Percentiles rank a stretch among this genome's conserved stretches.
phyloP scores from a whole-genome alignment of 2,113 vertebrate genomes.

The Dolichallabes microphthalmus region DNA sequence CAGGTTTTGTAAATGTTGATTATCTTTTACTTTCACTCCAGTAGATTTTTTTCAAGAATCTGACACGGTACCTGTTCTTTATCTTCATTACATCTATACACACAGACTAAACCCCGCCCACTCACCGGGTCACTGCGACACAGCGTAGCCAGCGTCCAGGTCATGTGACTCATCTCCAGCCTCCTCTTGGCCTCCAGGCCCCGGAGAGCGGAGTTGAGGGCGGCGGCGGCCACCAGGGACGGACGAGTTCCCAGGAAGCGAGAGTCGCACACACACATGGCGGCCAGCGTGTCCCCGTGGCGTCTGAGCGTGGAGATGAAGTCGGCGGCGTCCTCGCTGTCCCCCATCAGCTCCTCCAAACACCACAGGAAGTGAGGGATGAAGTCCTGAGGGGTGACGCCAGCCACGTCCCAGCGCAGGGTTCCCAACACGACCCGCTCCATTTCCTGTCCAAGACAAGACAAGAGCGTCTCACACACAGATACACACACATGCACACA shows the following conservation, averaged over 20 bases:
- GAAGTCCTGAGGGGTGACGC: slow-evolving; percentile 78
- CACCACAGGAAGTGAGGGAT: slow-evolving; percentile 72
- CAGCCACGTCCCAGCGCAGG: slow-evolving; percentile 77
- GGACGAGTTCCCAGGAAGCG: slow-evolving; percentile 72
- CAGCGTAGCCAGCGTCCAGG: slow-evolving; percentile 63
- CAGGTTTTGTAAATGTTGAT: neutral
- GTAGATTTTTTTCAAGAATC: neutral
- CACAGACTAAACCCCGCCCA: neutral
- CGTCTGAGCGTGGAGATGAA: slow-evolving; percentile 65
- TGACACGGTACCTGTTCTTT: neutral
- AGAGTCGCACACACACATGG: slow-evolving; percentile 75
- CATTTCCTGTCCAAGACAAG: slow-evolving; percentile 68
- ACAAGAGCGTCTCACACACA: neutral
- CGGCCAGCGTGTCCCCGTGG: slow-evolving; percentile 75
- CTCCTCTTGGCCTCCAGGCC: slow-evolving; percentile 63
- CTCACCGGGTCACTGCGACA: slow-evolving; percentile 71
- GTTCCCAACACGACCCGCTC: slow-evolving; percentile 74
- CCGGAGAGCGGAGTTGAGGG: slow-evolving; percentile 70
- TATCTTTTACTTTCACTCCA: neutral
- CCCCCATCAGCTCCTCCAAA: slow-evolving; percentile 49
- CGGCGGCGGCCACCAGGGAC: slow-evolving; percentile 74
- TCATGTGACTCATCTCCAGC: slow-evolving; percentile 50
- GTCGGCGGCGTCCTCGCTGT: slow-evolving; percentile 30
- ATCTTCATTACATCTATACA: neutral
- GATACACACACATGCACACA: no score